Evolutionary conservation across 2,113 vertebrate genomes (phyloP), one percentile per base, ranked within the genome.

Genomic region (Myotis yumanensis): DNA sequence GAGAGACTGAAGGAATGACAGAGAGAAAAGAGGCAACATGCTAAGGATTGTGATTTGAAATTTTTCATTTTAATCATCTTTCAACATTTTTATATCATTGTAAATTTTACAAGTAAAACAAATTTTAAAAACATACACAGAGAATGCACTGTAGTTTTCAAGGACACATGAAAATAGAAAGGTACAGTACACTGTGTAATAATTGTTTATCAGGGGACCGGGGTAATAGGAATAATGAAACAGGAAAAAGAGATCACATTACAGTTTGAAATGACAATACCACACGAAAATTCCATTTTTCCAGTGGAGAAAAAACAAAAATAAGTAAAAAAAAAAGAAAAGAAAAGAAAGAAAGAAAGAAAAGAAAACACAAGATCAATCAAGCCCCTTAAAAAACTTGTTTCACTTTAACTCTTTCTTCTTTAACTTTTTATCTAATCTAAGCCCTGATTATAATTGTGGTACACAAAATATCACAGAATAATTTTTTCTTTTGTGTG

Each of bases 241-340:
- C 4, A 62, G 15, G 15, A 76, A 64, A 76, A 57, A 35, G 12
- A 93, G 37, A 28, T 95, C 77, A 81, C 32, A 88, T 17, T 77
- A 8, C 46, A 76, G 68, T 90, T 91, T 92, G 82, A 93, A 95
- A 92, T 64, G 76, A 79, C 35, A 69, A 30, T 66, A 90, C 73
- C 4, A 22, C 16, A 40, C 25, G 8, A 69, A 90, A 46, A 72
- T 81, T 76, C 17, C 16, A 54, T 82, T 91, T 84, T 79, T 18
- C 11, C 48, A 68, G 5, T 3, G 16, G 37, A 85, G 7, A 84
- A 84, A 7, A 84, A 79, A 72, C 46, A 79, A 85, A 93, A 64
- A n/a, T 37, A 85, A 81, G 23, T 73, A 32, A 93, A 76, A 28
- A 66, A 59, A 11, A 3, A 85, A 23, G 57, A 83, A 83, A 4